phyloP scores from a whole-genome alignment of 2,113 vertebrate species.

The Salminus brasiliensis region DNA sequence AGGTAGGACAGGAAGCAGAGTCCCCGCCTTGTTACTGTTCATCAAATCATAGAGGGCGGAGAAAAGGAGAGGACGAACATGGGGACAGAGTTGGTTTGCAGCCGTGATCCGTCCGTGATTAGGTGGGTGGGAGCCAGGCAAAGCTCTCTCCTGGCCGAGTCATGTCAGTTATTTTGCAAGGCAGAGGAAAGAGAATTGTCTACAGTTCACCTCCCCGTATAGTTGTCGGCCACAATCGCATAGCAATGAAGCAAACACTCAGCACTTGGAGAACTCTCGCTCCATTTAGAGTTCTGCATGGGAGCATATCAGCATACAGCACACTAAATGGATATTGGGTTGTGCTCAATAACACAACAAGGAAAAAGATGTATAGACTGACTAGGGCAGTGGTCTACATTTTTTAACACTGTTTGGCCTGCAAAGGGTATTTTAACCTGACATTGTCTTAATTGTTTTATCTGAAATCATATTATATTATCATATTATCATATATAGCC shows the following conservation, averaged over 20 bases:
- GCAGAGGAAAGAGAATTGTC: not conserved
- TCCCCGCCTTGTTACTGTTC: conserved; percentile 71
- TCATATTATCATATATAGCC: too few species aligned
- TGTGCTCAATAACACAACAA: not conserved
- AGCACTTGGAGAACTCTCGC: not conserved
- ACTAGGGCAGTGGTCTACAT: not conserved
- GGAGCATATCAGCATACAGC: not conserved
- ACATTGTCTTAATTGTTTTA: too few species aligned
- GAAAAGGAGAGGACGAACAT: conserved; percentile 57
- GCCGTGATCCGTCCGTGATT: conserved; percentile 66
- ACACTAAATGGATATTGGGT: not conserved
- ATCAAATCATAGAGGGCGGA: conserved; percentile 60
- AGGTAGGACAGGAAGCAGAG: conserved; percentile 53
- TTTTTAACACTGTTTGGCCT: not conserved
- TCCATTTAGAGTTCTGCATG: not conserved
- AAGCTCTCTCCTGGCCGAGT: not conserved
- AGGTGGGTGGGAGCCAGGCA: not conserved
- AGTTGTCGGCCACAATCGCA: not conserved
- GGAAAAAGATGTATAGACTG: not conserved
- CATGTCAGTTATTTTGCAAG: conserved; percentile 5
- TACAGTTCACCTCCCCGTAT: not conserved
- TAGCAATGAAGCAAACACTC: not conserved
- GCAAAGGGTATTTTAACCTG: not conserved
- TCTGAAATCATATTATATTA: too few species aligned
- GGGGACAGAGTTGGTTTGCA: conserved; percentile 58